Conservation (phyloP, 2,113 vertebrate genomes). For the Eudyptes chrysolophus region DNA sequence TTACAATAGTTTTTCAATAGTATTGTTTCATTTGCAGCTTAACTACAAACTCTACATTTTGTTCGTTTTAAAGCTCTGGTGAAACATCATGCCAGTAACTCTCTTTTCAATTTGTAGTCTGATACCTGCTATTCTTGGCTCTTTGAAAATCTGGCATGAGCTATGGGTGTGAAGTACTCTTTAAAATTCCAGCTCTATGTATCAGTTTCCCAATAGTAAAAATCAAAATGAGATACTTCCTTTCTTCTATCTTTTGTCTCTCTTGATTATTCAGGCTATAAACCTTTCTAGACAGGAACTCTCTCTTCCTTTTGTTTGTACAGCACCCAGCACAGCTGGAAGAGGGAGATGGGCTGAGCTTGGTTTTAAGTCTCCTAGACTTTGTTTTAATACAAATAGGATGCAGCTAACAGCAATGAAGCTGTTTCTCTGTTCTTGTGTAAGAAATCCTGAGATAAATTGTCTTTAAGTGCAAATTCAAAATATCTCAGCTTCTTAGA, state of each 20-base stretch:
- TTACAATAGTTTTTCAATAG: background rate
- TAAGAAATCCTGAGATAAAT: background rate
- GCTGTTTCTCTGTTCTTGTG: background rate
- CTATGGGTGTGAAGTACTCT: background rate
- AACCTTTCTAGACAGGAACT: constrained; percentile 15
- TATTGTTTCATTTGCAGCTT: background rate
- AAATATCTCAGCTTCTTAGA: background rate
- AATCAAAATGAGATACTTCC: constrained; percentile 31
- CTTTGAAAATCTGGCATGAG: background rate
- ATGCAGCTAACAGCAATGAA: background rate
- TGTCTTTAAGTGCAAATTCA: background rate
- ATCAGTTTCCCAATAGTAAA: constrained; percentile 31
- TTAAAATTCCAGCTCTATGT: constrained; percentile 27
- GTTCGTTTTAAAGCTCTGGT: background rate
- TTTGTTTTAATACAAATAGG: background rate
- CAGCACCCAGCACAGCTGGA: background rate
- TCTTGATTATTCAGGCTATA: constrained; percentile 34
- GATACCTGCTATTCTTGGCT: constrained; percentile 20
- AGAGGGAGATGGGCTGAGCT: background rate
- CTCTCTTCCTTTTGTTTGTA: constrained; percentile 33
- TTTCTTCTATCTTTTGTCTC: constrained; percentile 37
- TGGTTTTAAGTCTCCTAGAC: constrained; percentile 4
- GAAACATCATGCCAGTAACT: background rate
- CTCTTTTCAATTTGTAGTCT: background rate
- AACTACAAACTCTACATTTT: background rate